Conservation (phyloP, 2,888 invertebrate genomes). For the Slavum lentiscoides region DNA sequence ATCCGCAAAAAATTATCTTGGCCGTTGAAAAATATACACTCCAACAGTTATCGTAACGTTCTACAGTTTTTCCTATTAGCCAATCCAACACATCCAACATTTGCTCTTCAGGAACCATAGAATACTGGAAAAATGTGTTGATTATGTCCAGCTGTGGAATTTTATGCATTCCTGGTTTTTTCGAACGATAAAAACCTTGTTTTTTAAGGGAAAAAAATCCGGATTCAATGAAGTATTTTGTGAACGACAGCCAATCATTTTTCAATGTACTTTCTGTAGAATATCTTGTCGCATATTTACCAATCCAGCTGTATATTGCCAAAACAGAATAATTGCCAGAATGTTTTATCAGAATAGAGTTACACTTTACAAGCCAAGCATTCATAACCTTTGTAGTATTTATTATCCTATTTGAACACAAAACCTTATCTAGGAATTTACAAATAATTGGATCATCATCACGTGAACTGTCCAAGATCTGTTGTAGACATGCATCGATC, state of each 20-base stretch:
- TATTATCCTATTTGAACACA: slow-evolving; percentile 34
- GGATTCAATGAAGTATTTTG: slow-evolving; percentile 24
- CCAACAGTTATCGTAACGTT: slow-evolving; percentile 30
- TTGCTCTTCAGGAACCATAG: slow-evolving; percentile 26
- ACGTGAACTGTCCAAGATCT: not conserved
- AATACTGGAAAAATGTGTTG: slow-evolving; percentile 42
- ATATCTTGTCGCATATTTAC: slow-evolving; percentile 32
- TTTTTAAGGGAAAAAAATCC: slow-evolving; percentile 25
- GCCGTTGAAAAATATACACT: slow-evolving; percentile 34
- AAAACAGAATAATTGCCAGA: slow-evolving; percentile 33
- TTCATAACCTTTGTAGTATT: slow-evolving; percentile 12
- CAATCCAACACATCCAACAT: slow-evolving; percentile 29
- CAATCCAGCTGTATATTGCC: slow-evolving; percentile 41
- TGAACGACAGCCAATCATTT: slow-evolving; percentile 33
- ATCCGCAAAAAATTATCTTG: slow-evolving; percentile 4
- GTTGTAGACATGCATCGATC: slow-evolving; percentile 27
- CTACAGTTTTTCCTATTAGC: slow-evolving; percentile 33
- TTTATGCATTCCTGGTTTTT: slow-evolving; percentile 28
- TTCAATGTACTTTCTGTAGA: slow-evolving; percentile 8
- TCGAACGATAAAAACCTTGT: slow-evolving; percentile 15
- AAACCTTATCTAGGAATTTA: slow-evolving; percentile 26
- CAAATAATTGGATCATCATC: slow-evolving; percentile 26
- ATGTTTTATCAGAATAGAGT: not conserved
- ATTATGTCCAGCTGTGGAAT: slow-evolving; percentile 36
- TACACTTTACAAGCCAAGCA: slow-evolving; percentile 23